Evolutionary conservation across 2,113 vertebrate genomes (phyloP), one percentile per base, ranked within the genome.

Genomic region (Eubucco bourcierii): DNA sequence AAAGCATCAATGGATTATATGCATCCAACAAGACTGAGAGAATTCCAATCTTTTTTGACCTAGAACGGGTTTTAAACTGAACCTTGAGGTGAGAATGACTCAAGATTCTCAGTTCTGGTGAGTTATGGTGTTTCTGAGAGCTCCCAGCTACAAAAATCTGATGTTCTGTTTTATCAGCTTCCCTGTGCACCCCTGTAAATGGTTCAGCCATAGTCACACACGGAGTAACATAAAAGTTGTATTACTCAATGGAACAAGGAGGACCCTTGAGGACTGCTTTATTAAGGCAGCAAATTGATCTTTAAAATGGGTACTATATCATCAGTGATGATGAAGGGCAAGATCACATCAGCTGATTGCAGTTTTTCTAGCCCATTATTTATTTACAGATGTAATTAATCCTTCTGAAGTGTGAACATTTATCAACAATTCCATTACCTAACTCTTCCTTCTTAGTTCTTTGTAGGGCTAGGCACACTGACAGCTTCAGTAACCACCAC

Each of bases 351-450:
- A 93, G 59, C 53, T 89, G 83, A 80, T 21, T 68, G 50, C 58
- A 80, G n/a, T 53, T 87, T 72, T 85, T 93, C 33, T 64, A 88
- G 47, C 18, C 77, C 27, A 83, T 94, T 95, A 93, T 94, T 96
- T 96, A 94, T 97, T 96, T 96, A 95, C 73, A 86, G 41, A 92
- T 74, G 83, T 90, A 94, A 95, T 97, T 92, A 93, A 97, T 93
- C 94, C 70, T 39, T 95, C 90, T 87, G 60, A 80, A 94, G 37
- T 91, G 67, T 73, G 94, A 97, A 95, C 76, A 94, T 93, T 95
- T 93, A 95, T 95, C 93, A 93, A 88, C 93, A 87, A 92, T 82
- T 90, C 75, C 70, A 80, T 68, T 92, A 73, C 61, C 87, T 78
- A 52, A 66, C 67, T 84, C 77, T 87, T 93, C 47, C 28, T 50